A percentile compares a stretch with the other conserved stretches of the same genome.
Conservation (phyloP, 2,113 vertebrate species). For the Aviceda subcristata region DNA sequence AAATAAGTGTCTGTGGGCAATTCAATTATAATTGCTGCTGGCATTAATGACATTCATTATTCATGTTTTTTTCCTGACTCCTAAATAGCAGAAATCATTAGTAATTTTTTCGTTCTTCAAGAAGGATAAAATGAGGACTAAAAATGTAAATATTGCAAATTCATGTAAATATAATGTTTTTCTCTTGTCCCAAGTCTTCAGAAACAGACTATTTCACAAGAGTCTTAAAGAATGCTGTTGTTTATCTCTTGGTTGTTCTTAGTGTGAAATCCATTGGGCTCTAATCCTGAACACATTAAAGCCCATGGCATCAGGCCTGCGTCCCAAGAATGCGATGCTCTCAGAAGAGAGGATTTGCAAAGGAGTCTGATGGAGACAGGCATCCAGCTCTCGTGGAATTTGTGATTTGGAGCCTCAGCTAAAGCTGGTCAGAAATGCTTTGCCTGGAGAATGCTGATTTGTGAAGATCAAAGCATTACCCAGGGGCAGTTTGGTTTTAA, state of each 20-base stretch:
- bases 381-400: not conserved
- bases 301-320: not conserved
- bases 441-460: not conserved
- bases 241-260: not conserved
- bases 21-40: not conserved
- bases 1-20: not conserved
- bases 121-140: not conserved
- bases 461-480: not conserved
- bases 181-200: not conserved
- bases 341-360: not conserved
- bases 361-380: not conserved
- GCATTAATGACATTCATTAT: slow-evolving; percentile 6
- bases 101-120: not conserved
- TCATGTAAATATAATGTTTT: not conserved
- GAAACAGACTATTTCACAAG: not conserved
- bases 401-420: not conserved
- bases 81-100: not conserved
- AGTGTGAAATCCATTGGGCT: not conserved
- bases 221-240: not conserved
- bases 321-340: not conserved
- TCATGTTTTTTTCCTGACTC: not conserved
- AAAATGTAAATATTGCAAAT: not conserved
- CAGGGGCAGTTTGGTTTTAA: not conserved
- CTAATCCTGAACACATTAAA: not conserved
- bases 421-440: not conserved